These are phyloP conservation scores for Isotomurus palustris DNA, from an alignment of 2,888 invertebrate genomes.

Conservation along the genomic window DNA sequence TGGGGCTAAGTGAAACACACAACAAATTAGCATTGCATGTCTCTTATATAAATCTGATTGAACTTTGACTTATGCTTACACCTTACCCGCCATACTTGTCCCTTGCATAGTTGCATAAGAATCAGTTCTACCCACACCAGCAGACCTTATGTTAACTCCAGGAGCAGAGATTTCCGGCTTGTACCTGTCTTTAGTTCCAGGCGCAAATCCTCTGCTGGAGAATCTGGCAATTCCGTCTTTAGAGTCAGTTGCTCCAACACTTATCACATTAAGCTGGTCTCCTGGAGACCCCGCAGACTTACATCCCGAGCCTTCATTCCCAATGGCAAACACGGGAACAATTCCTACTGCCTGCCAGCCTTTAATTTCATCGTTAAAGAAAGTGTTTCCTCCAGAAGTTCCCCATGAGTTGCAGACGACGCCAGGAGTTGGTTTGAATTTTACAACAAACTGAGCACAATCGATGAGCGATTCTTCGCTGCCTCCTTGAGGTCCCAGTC, in stretches of 20 bases:
- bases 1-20: neutral
- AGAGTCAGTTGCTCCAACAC: neutral
- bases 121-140: neutral
- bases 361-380: neutral
- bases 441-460: neutral
- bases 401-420: conserved; percentile 1
- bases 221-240: neutral
- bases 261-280: neutral
- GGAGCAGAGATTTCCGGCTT: too few relatives aligned
- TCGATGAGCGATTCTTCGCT: neutral
- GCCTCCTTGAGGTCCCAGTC: neutral
- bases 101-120: neutral
- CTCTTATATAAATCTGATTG: too few relatives aligned
- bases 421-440: neutral
- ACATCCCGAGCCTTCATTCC: neutral
- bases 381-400: neutral
- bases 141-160: neutral
- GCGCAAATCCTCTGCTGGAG: neutral
- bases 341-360: neutral
- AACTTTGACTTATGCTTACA: too few relatives aligned
- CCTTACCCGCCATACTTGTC: neutral
- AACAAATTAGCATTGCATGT: too few relatives aligned
- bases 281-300: neutral
- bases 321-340: neutral
- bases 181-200: too few relatives aligned